Percentiles rank a stretch among this genome's conserved stretches.
Evolutionary conservation across 2,888 invertebrate genomes (phyloP).

Genomic region (Polyommatus icarus): DNA sequence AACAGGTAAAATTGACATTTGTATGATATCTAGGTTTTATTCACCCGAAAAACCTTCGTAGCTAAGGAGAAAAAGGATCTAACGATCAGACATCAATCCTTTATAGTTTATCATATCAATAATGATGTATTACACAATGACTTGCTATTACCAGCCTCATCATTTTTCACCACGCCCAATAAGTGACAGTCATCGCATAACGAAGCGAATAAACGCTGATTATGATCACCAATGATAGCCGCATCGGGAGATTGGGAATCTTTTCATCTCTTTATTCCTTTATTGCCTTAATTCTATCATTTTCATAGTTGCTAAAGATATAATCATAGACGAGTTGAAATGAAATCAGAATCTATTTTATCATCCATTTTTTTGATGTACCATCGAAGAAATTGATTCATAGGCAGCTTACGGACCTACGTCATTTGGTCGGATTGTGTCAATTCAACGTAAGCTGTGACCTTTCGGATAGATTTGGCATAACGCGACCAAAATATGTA

Average conservation of each 20-base stretch:
- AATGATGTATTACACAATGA: slow-evolving; percentile 8
- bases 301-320: background rate
- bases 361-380: background rate
- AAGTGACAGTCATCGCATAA: slow-evolving; percentile 23
- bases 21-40: background rate
- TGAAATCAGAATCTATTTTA: too few relatives aligned
- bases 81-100: background rate
- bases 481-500: too few relatives aligned
- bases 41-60: background rate
- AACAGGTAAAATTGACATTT: too few relatives aligned
- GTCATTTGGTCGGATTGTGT: too few relatives aligned
- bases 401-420: too few relatives aligned
- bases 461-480: too few relatives aligned
- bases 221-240: slow-evolving; percentile 8
- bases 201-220: slow-evolving; percentile 18
- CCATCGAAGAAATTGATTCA: too few relatives aligned
- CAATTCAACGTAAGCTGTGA: too few relatives aligned
- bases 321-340: background rate
- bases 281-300: background rate
- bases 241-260: background rate
- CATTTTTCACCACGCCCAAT: slow-evolving; percentile 12
- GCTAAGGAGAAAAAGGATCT: background rate
- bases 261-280: background rate
- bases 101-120: background rate
- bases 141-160: background rate